A percentile compares a stretch with the other conserved stretches of the same genome.
phyloP scores from a whole-genome alignment of 2,888 invertebrate species.

The Bombylius major region DNA sequence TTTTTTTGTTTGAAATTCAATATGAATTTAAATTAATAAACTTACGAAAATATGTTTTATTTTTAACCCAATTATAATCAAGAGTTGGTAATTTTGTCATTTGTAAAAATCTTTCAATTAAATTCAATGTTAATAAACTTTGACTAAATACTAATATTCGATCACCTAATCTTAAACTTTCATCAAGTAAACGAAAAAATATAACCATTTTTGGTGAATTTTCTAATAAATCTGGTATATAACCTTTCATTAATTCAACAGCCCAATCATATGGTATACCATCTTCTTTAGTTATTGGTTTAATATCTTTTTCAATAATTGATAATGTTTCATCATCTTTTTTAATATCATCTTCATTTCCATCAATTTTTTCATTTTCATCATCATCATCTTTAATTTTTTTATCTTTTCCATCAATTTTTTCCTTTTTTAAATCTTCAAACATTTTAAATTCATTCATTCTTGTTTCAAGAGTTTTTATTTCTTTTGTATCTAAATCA shows the following conservation, averaged over 20 bases:
- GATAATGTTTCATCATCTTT: slow-evolving; percentile 17
- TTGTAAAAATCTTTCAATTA: slow-evolving; percentile 87
- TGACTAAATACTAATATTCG: slow-evolving; percentile 91
- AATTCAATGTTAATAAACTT: slow-evolving; percentile 85
- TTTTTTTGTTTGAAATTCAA: background rate
- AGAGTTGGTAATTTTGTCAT: slow-evolving; percentile 55
- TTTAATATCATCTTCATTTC: background rate
- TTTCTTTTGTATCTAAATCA: slow-evolving; percentile 36
- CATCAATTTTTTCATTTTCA: slow-evolving; percentile 2
- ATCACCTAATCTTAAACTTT: slow-evolving; percentile 77
- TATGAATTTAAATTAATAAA: slow-evolving; percentile 20
- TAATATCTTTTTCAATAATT: slow-evolving; percentile 45
- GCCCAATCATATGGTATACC: slow-evolving; percentile 87
- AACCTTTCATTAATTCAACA: slow-evolving; percentile 67
- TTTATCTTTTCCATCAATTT: slow-evolving; percentile 42
- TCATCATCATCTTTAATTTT: slow-evolving; percentile 28
- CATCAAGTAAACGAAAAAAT: slow-evolving; percentile 80
- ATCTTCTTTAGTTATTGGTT: slow-evolving; percentile 54
- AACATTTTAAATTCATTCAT: slow-evolving; percentile 15
- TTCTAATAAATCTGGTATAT: slow-evolving; percentile 76
- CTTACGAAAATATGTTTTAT: slow-evolving; percentile 83
- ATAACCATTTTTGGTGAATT: slow-evolving; percentile 93
- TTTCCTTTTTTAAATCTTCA: slow-evolving; percentile 28
- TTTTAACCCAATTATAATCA: slow-evolving; percentile 68
- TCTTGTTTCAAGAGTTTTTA: slow-evolving; percentile 32